Conservation (phyloP, 2,797 vertebrate species). For the Amblyraja radiata region DNA sequence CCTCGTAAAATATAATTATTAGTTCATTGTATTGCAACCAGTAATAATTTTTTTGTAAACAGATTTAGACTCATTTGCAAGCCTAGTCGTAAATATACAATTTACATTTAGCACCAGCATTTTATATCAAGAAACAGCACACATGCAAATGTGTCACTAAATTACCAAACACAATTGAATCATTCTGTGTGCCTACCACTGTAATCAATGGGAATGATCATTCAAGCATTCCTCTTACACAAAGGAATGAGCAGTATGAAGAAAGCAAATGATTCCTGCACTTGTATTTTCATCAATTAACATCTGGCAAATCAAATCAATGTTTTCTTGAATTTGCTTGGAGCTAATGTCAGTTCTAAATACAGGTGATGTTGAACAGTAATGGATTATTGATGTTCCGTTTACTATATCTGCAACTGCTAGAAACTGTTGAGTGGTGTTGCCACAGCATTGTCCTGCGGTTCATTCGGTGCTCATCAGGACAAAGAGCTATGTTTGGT, state of each 20-base stretch:
- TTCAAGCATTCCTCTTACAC: not conserved
- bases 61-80: not conserved
- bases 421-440: not conserved
- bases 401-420: not conserved
- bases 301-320: not conserved
- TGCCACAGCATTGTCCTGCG: not conserved
- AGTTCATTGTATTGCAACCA: not conserved
- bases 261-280: not conserved
- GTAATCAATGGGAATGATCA: not conserved
- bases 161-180: not conserved
- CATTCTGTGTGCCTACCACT: not conserved
- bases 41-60: not conserved
- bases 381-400: conserved; percentile 26
- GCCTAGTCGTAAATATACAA: not conserved
- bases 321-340: not conserved
- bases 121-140: not conserved
- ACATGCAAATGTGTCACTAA: not conserved
- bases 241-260: not conserved
- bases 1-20: not conserved
- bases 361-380: not conserved
- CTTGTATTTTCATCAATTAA: not conserved
- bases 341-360: not conserved
- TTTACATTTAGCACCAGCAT: not conserved
- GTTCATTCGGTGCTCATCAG: not conserved
- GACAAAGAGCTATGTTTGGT: not conserved